Conservation (phyloP, 2,797 vertebrate species). For the Cossypha dichroa region DNA sequence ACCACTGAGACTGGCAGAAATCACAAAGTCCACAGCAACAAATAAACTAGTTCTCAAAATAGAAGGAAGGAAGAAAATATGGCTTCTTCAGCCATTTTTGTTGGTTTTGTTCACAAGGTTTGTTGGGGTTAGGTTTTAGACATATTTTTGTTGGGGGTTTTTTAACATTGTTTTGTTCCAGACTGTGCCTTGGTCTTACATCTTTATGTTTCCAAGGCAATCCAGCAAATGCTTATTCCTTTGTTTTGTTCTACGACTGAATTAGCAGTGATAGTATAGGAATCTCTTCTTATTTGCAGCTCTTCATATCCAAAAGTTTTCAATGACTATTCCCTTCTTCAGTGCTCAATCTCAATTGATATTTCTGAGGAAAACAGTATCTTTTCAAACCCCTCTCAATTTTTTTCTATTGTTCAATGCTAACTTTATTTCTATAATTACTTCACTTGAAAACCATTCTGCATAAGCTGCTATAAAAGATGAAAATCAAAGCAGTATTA, state of each 20-base stretch:
- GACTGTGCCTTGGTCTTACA: not conserved
- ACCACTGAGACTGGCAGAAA: not conserved
- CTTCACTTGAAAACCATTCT: not conserved
- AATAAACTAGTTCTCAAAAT: not conserved
- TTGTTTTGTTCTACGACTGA: not conserved
- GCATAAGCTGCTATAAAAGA: not conserved
- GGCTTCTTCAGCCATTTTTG: rapidly evolving
- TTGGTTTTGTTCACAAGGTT: not conserved
- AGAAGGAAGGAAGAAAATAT: not conserved
- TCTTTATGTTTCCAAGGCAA: not conserved
- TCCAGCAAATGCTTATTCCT: not conserved
- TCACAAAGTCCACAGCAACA: not conserved
- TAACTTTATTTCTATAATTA: constrained; percentile 7
- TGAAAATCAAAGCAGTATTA: not conserved
- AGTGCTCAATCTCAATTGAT: not conserved
- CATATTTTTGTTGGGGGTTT: rapidly evolving
- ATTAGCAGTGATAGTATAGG: not conserved
- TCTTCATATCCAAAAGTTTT: not conserved
- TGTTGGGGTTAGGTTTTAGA: not conserved
- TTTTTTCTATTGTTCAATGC: not conserved
- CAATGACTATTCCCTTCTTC: not conserved
- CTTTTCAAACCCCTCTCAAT: not conserved
- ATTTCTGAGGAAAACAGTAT: not conserved
- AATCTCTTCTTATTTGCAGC: not conserved
- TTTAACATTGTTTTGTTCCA: not conserved